Evolutionary conservation across 1,140 invertebrate species (phyloP), one percentile per base, ranked within the genome.

Genomic region (Formica exsecta): DNA sequence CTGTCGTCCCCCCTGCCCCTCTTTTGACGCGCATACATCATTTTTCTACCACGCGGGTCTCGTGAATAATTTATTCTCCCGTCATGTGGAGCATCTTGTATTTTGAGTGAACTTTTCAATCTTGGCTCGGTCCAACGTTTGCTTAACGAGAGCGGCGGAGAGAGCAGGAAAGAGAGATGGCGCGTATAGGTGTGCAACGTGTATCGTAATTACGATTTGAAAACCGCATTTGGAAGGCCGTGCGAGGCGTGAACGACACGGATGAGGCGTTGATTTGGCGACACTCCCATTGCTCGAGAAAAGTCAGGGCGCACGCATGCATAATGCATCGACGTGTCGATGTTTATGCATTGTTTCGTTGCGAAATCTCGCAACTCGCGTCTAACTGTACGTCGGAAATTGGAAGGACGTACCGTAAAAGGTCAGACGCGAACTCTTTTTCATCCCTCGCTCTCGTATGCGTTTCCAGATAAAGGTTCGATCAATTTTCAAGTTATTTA

Each of bases 261-360:
- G 85, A 92, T 91, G 87, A 91, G 94, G 93, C 94, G 93, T 93
- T 88, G 91, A 94, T 94, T 91, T 91, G 93, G 93, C 89, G 92
- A 93, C 92, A 92, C 93, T 94, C 92, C 93, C 92, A 93, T 91
- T 48, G 87, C 62, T 84, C 89, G 85, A 88, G 92, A 92, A 90
- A 91, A 91, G 70, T 80, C 73, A 75, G 73, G 66, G 85, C 89
- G 87, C 87, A 79, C 73, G 83, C 87, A 93, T 94, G 94, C 91
- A 94, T 94, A 89, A 94, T 94, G 92, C 92, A 94, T 94, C 62
- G 85, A 51, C 86, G 80, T 57, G 79, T 74, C 81, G 76, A 57
- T 68, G 89, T 91, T 92, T 90, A 88, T 91, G 89, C 92, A 92
- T 94, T 91, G 91, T 92, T 92, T 61, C 70, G 16, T 51, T 6